A percentile compares a stretch with the other conserved stretches of the same genome.
Conservation (phyloP, 2,113 vertebrate genomes). For the Oostethus manadensis region DNA sequence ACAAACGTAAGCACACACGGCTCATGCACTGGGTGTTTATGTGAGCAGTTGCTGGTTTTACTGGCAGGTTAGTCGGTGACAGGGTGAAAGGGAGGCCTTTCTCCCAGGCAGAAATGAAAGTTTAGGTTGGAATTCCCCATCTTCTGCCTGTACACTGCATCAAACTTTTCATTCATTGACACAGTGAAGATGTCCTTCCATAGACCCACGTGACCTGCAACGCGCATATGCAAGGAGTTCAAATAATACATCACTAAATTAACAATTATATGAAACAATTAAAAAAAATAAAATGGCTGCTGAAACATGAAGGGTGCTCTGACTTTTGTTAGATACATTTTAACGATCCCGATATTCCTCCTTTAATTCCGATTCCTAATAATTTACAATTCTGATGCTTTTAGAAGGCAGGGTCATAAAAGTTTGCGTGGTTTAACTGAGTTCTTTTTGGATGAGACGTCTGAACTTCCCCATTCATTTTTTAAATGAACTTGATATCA, state of each 20-base stretch:
- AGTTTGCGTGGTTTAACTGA: no score
- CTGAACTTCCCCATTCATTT: no score
- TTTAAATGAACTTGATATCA: no score
- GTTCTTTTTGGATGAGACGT: no score
- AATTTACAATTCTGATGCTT: neutral
- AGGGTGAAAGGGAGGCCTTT: neutral
- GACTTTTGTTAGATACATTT: neutral
- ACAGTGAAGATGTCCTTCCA: conserved; percentile 99
- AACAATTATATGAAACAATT: neutral
- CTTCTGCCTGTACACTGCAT: conserved; percentile 91
- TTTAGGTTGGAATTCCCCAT: conserved; percentile 94
- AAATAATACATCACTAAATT: neutral
- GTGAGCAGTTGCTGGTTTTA: conserved; percentile 16
- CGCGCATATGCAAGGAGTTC: conserved; percentile 4
- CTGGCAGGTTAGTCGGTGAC: conserved; percentile 12
- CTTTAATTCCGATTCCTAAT: no score
- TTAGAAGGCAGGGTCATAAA: neutral
- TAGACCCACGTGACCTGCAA: conserved; percentile 85
- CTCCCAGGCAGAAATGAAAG: conserved; percentile 91
- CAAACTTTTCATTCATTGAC: conserved; percentile 98
- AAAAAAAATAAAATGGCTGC: neutral
- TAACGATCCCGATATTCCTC: no score
- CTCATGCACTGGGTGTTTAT: neutral
- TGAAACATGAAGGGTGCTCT: neutral
- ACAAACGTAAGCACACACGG: no score